A percentile compares a stretch with the other conserved stretches of the same genome.
These are phyloP conservation scores for Herpetotheres cachinnans DNA, from an alignment of 2,113 vertebrate species.

Conservation along the genomic window DNA sequence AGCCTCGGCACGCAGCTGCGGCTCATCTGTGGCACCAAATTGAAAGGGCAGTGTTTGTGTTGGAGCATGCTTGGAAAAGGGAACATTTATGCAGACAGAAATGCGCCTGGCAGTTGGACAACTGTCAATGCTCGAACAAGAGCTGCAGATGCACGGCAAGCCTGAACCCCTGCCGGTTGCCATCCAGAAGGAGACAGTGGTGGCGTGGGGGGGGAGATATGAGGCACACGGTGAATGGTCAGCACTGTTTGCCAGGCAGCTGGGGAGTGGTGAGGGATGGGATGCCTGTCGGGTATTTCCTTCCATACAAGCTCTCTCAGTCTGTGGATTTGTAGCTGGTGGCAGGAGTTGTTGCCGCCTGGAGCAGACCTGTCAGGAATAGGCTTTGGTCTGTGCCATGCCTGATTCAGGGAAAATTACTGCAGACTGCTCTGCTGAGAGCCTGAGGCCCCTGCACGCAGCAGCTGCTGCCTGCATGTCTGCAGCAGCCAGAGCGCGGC, in stretches of 20 bases:
- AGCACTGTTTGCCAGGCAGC: background rate
- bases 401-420: background rate
- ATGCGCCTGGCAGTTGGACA: background rate
- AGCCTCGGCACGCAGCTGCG: accelerated
- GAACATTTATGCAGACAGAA: background rate
- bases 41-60: background rate
- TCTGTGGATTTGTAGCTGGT: background rate
- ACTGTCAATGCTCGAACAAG: background rate
- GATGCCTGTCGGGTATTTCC: background rate
- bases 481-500: background rate
- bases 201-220: background rate
- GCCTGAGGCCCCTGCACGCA: background rate
- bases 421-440: background rate
- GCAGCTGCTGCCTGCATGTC: background rate
- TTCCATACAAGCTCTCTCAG: background rate
- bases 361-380: background rate
- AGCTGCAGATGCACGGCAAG: background rate
- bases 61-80: background rate
- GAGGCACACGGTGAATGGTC: accelerated
- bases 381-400: background rate
- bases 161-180: background rate
- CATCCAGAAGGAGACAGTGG: background rate
- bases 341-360: background rate
- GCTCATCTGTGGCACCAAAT: background rate
- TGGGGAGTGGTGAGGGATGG: accelerated